These are phyloP conservation scores for Aphaenogaster floridana DNA, from an alignment of 1,140 invertebrate genomes.

Conservation along the genomic window DNA sequence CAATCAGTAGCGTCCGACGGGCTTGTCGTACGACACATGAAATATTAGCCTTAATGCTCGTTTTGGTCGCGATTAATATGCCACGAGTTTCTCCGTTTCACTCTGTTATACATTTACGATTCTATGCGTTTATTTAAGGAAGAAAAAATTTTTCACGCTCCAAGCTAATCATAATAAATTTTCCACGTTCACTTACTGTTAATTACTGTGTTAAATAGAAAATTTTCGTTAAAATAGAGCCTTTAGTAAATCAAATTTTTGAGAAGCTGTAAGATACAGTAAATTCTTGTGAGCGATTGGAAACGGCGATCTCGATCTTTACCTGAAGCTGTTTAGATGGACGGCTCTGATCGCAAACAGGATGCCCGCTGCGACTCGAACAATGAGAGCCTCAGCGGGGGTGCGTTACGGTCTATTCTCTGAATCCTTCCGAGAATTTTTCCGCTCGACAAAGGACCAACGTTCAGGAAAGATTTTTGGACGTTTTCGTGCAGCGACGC, in stretches of 20 bases:
- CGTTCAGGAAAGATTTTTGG: constrained; percentile 28
- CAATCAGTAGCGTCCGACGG: too few species aligned
- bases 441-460: constrained; percentile 76
- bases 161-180: not conserved
- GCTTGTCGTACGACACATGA: too few species aligned
- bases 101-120: not conserved
- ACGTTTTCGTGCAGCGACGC: constrained; percentile 24
- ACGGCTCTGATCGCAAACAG: constrained; percentile 19
- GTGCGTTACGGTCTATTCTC: constrained; percentile 61
- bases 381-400: constrained; percentile 79
- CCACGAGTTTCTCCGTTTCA: not conserved
- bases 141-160: not conserved
- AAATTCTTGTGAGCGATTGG: constrained; percentile 66
- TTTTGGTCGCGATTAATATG: not conserved
- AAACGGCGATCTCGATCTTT: constrained; percentile 16
- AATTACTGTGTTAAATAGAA: not conserved
- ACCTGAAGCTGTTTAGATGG: constrained; percentile 38
- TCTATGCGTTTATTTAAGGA: not conserved
- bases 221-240: not conserved
- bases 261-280: not conserved
- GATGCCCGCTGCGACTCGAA: constrained; percentile 67
- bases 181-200: not conserved
- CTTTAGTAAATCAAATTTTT: not conserved
- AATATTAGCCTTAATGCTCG: too few species aligned
- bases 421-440: constrained; percentile 85